Evolutionary conservation across 2,888 invertebrate species (phyloP), one percentile per base, ranked within the genome.

Genomic region (Nyleta sp.): DNA sequence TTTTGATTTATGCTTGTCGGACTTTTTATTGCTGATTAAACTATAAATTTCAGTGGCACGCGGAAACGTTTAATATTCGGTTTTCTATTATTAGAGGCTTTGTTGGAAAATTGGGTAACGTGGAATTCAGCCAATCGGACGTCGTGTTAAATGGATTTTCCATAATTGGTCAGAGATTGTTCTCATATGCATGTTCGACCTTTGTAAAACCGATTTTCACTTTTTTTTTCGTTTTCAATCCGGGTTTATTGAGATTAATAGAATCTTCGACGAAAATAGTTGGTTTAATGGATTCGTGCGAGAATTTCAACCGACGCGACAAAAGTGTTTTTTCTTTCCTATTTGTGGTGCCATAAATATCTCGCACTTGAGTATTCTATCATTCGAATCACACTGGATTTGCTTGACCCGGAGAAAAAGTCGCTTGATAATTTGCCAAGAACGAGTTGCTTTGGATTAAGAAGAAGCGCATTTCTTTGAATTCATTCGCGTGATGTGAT

Each of bases 361-460:
- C 50, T 50, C 15, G 20, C 52, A 22, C 24, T 68, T 38, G 57
- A 60, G 40, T 52, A 55, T 57, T 64, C 48, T 57, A 46, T 72
- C 57, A 55, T 60, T 70, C 48, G 52, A 46, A 64, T 72, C 46
- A 2, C 46, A 44, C 7, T 17, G 31, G 46, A 28, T 38, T 40
- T 13, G 50, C 44, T 62, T 33, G 52, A 35, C 44, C 8, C 17
- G 52, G 24, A 17, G 40, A 57, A 72, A 64, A 72, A 72, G 64
- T 46, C 46, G 48, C 22, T 72, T 64, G 72, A 72, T 72, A 53
- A 55, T 64, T 57, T 73, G 72, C 72, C 64, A 64, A 64, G 64
- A 52, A 35, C 44, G 46, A 46, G 50, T 57, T 42, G 50, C 42
- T 55, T 64, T 33, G 64, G 57, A 38, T 73, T 31, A 50, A 48